Evolutionary conservation across 2,888 invertebrate genomes (phyloP), one percentile per base, ranked within the genome.

Genomic region (Drepanosiphum platanoidis): DNA sequence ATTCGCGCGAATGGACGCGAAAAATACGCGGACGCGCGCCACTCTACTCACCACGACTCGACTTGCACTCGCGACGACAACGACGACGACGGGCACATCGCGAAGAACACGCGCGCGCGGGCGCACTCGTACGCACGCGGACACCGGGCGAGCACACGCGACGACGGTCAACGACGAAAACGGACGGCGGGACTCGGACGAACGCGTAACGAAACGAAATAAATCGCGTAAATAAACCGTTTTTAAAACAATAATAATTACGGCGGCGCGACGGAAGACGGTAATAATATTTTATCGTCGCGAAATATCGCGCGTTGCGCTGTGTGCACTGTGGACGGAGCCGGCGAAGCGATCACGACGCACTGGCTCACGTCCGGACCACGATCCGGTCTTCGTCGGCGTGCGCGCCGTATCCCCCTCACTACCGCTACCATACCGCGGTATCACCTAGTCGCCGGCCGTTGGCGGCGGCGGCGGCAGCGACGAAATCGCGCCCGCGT

Each of bases 341-440:
- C 86, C 81, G 86, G 81, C 80, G 84, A 72, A 86, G 86, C 74
- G 86, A 86, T 81, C 86, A 71, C 82, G 84, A 84, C 84, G 68
- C 75, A 84, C 84, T 84, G 82, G 61, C 72, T 39, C 72, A 86
- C 86, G 81, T 77, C 81, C 77, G 86, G 81, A 82, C 86, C 78
- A 72, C 81, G 82, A 86, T 82, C 79, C 61, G 82, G 77, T 83
- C 86, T 74, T 72, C 58, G 68, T 87, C 78, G 87, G 77, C 82
- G 87, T 82, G 71, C 66, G 86, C 80, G 86, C 83, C 46, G 81
- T 42, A 64, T 72, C 86, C 79, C 86, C 86, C 78, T 78, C 82
- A 82, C 68, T 18, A 78, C 81, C 74, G 75, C 75, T 70, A 71
- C 42, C 42, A 39, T 34, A 70, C 68, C 30, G 71, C 64, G 18